These are phyloP conservation scores for Steinernema feltiae DNA, from an alignment of 1,140 invertebrate genomes.

Conservation along the genomic window DNA sequence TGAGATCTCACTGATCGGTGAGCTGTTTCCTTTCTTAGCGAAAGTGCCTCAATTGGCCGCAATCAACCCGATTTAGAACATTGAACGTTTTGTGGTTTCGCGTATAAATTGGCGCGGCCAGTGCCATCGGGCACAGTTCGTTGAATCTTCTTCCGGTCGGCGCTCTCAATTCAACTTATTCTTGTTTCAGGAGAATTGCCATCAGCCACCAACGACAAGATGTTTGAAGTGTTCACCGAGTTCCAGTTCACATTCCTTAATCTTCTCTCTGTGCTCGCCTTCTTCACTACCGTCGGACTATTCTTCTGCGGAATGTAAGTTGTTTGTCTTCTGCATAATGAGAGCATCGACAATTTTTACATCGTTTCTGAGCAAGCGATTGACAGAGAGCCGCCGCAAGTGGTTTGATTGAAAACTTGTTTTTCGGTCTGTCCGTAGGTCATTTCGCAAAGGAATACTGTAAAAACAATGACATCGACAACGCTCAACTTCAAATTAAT, in stretches of 20 bases:
- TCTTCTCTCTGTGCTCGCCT: slow-evolving; percentile 50
- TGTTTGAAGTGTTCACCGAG: slow-evolving; percentile 53
- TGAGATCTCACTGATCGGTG: background rate
- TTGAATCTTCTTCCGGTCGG: background rate
- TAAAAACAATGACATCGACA: background rate
- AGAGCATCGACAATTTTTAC: background rate
- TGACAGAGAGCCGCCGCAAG: background rate
- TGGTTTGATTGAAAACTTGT: background rate
- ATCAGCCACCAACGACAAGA: slow-evolving; percentile 13
- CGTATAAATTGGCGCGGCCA: background rate
- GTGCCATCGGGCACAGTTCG: background rate
- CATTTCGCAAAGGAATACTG: background rate
- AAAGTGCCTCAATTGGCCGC: background rate
- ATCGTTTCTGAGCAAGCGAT: no score
- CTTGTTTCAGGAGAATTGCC: background rate
- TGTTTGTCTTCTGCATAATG: slow-evolving; percentile 1
- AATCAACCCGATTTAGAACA: background rate
- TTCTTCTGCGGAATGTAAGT: slow-evolving; percentile 58
- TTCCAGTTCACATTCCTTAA: slow-evolving; percentile 52
- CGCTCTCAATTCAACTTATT: background rate
- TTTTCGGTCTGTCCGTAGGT: background rate
- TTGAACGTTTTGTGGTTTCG: background rate
- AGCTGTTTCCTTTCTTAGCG: slow-evolving; percentile 5
- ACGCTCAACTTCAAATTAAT: background rate
- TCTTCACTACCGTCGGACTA: slow-evolving; percentile 54